These are phyloP conservation scores for Dendroctonus ponderosae DNA, from an alignment of 1,140 invertebrate genomes.

Conservation along the genomic window DNA sequence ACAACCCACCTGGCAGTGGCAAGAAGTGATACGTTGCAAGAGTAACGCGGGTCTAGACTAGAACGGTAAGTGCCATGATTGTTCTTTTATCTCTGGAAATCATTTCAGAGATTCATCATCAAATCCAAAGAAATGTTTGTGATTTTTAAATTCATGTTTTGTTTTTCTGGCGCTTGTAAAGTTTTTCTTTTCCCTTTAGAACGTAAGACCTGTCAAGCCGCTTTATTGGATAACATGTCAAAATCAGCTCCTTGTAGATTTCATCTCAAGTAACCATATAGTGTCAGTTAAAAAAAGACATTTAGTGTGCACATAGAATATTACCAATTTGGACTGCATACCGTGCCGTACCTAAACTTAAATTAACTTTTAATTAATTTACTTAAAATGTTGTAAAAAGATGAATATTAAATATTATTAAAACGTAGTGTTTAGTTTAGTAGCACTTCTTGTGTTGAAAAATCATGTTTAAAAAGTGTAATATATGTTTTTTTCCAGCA, in stretches of 20 bases:
- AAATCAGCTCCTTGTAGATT: slow-evolving; percentile 23
- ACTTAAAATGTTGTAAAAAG: slow-evolving; percentile 22
- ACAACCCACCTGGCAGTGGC: slow-evolving; percentile 45
- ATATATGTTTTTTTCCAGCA: slow-evolving; percentile 24
- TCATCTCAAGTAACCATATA: slow-evolving; percentile 18
- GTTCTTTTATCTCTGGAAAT: background rate
- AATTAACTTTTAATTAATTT: slow-evolving; percentile 19
- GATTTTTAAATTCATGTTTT: too few species aligned
- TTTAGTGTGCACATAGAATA: slow-evolving; percentile 25
- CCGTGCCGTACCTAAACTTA: slow-evolving; percentile 28
- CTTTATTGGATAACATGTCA: slow-evolving; percentile 14
- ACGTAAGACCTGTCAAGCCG: slow-evolving; percentile 13
- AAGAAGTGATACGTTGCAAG: slow-evolving; percentile 49
- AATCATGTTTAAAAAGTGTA: slow-evolving; percentile 15
- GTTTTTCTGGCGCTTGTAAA: too few species aligned
- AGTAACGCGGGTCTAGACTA: slow-evolving; percentile 20
- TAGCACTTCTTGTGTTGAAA: slow-evolving; percentile 21
- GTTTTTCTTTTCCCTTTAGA: slow-evolving; percentile 14
- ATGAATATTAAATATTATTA: slow-evolving; percentile 26
- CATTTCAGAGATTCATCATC: too few species aligned
- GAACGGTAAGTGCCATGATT: background rate
- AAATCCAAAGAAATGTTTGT: too few species aligned
- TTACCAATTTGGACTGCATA: slow-evolving; percentile 19
- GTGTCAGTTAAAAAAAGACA: slow-evolving; percentile 30
- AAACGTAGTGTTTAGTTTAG: slow-evolving; percentile 26